These are phyloP conservation scores for Chymomyza amoena DNA, from an alignment of 2,888 invertebrate genomes.

Conservation along the genomic window DNA sequence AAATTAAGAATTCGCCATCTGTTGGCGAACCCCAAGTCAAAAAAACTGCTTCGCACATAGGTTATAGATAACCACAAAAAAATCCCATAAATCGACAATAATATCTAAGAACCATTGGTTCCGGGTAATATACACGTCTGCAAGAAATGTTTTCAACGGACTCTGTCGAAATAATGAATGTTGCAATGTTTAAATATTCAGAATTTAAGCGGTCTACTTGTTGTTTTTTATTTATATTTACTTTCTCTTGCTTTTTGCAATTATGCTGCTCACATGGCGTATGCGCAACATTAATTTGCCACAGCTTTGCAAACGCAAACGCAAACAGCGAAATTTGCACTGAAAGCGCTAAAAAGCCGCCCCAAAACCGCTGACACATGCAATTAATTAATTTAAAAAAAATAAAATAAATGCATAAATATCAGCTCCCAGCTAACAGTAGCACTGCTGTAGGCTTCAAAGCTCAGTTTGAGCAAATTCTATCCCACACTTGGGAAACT, in stretches of 20 bases:
- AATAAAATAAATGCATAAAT: slow-evolving; percentile 40
- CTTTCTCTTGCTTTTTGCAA: not conserved
- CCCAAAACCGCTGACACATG: slow-evolving; percentile 64
- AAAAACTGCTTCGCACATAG: too few relatives aligned
- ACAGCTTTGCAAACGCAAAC: slow-evolving; percentile 26
- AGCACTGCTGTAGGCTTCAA: not conserved
- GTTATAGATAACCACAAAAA: too few relatives aligned
- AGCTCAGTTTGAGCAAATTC: not conserved
- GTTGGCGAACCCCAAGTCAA: too few relatives aligned
- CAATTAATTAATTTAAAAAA: slow-evolving; percentile 66
- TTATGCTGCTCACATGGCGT: slow-evolving; percentile 23
- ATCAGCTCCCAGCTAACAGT: not conserved
- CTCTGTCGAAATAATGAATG: too few relatives aligned
- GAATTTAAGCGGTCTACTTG: too few relatives aligned
- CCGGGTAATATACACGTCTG: too few relatives aligned
- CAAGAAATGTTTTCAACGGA: too few relatives aligned
- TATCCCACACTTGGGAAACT: not conserved
- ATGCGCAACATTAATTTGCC: slow-evolving; percentile 42
- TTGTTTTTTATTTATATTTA: too few relatives aligned
- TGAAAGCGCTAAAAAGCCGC: slow-evolving; percentile 41
- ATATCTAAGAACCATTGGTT: too few relatives aligned
- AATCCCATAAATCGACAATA: too few relatives aligned
- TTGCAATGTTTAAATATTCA: too few relatives aligned
- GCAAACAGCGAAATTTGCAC: slow-evolving; percentile 25
- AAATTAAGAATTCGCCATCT: too few relatives aligned